Evolutionary conservation across 2,113 vertebrate genomes (phyloP), one percentile per base, ranked within the genome.

Genomic region (Bos indicus): DNA sequence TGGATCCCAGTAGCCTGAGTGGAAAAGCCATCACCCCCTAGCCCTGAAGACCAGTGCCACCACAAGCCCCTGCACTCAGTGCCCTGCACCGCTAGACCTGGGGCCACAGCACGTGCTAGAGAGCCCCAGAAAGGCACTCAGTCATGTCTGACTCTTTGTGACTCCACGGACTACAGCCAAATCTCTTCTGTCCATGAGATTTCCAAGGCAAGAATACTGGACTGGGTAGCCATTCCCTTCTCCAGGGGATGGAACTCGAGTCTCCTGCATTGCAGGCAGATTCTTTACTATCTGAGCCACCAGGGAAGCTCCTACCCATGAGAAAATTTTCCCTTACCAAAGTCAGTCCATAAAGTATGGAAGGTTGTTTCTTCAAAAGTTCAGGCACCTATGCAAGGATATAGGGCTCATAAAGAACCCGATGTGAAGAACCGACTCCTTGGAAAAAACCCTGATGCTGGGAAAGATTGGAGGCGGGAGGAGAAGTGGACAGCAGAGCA

Each of bases 21-120:
- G 36, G 40, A 33, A 46, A 13, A 60, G 16, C 21, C 6, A 15
- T 48, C 28, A 15, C 9, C 3, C 9, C 12, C 11, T 2, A 5
- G 43, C 59, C 43, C 43, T 40, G n/a, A 3, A 46, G 10, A 48
- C 17, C 40, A 3, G 43, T 23, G 19, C 30, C 28, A 23, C 59
- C 26, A 6, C 11, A 9, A 10, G 19, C 28, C 30, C 43, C 43
- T n/a, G 19, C 0, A 19, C 36, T 48, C 5, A 19, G 0, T 14
- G 6, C 19, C 43, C 28, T 15, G 1, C 28, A n/a, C 28, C 28
- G 3, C 59, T 48, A 51, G 43, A 25, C 85, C 28, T 25, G 7
- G 59, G 85, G 59, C 48, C 59, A 8, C 6, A 23, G 28, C 85
- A 25, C 4, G 0, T 0, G 9, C 80, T 3, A 10, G 59, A 46